Percentiles rank a stretch among this genome's conserved stretches.
phyloP scores from a whole-genome alignment of 2,113 vertebrate genomes.

The Syngnathus typhle region DNA sequence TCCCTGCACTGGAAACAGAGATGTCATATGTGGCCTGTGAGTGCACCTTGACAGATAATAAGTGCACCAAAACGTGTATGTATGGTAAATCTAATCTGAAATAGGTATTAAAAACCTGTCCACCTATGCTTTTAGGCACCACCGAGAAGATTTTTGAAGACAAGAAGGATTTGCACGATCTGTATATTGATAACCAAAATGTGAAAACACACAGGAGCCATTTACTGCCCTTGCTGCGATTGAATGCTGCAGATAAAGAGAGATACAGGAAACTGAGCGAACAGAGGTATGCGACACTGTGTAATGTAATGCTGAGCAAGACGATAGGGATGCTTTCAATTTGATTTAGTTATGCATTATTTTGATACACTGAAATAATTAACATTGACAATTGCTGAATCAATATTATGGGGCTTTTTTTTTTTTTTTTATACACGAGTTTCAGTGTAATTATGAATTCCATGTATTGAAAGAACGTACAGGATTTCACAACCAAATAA shows the following conservation, averaged over 20 bases:
- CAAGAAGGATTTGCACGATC: conserved; percentile 89
- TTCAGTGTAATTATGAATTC: neutral
- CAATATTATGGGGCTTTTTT: neutral
- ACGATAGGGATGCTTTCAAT: neutral
- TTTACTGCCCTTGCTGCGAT: conserved; percentile 83
- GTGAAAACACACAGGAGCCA: conserved; percentile 88
- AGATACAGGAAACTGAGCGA: conserved; percentile 92
- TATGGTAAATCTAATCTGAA: neutral
- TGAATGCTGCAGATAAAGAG: conserved; percentile 87
- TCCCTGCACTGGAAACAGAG: conserved; percentile 85
- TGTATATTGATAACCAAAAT: conserved; percentile 98
- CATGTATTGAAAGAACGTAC: neutral
- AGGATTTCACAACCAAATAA: neutral
- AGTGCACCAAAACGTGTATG: neutral
- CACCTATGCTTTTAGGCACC: conserved; percentile 75
- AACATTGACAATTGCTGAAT: neutral
- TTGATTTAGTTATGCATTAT: neutral
- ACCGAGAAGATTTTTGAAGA: conserved; percentile 98
- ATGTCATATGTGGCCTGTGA: conserved; percentile 95
- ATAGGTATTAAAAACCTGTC: neutral
- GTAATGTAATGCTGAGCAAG: neutral
- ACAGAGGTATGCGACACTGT: conserved; percentile 77
- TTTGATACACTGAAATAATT: neutral
- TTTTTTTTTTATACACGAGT: neutral
- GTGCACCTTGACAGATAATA: conserved; percentile 40